phyloP scores from a whole-genome alignment of 2,113 vertebrate genomes.

The Rhynchopsitta pachyrhyncha region DNA sequence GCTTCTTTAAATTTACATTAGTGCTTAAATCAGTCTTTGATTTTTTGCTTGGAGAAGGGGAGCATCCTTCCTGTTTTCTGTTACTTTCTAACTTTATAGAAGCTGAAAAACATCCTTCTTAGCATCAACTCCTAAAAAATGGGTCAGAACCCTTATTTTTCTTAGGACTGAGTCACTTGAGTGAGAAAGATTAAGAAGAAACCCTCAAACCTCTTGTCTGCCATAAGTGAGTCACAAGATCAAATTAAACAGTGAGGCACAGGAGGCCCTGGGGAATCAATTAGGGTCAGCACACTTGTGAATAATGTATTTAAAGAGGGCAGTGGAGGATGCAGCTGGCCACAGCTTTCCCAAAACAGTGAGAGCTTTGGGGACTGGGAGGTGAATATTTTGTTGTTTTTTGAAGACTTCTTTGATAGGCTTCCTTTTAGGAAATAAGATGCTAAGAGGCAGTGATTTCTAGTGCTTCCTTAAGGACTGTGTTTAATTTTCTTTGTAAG shows the following conservation, averaged over 20 bases:
- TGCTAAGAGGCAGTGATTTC: neutral
- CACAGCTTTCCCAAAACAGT: neutral
- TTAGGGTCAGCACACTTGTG: neutral
- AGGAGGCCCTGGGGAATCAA: neutral
- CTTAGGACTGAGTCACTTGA: neutral
- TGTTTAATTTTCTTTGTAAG: slow-evolving; percentile 7
- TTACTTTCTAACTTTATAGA: neutral
- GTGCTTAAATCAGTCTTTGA: neutral
- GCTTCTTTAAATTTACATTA: neutral
- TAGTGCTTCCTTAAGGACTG: neutral
- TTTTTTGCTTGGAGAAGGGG: neutral
- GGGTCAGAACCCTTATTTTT: neutral
- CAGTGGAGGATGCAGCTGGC: neutral
- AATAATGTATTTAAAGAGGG: neutral
- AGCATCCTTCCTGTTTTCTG: neutral
- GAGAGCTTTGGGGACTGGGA: neutral
- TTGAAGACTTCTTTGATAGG: neutral
- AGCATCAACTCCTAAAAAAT: neutral
- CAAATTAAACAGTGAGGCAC: neutral
- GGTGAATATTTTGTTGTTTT: neutral
- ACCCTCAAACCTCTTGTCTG: neutral
- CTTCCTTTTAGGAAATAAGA: neutral
- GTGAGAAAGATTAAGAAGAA: neutral
- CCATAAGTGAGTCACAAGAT: neutral
- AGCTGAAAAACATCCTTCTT: neutral